These are phyloP conservation scores for Notothenia rossii DNA, from an alignment of 2,113 vertebrate species.

Conservation along the genomic window DNA sequence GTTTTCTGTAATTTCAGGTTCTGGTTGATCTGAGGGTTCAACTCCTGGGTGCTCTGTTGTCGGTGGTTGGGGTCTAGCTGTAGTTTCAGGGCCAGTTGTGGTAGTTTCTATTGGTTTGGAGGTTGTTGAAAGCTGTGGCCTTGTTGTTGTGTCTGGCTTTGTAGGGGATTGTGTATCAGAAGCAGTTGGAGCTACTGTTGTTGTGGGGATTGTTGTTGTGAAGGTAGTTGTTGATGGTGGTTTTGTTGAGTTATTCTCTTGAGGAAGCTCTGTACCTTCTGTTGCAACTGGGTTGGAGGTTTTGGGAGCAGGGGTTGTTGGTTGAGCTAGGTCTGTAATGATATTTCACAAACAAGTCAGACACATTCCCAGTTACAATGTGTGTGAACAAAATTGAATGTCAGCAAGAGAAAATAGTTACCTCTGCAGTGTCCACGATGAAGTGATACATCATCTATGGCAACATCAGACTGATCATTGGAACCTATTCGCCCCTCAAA, in stretches of 20 bases:
- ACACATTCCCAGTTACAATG: not conserved
- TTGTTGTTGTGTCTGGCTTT: constrained; percentile 4
- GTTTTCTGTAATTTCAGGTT: not conserved
- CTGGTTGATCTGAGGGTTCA: not conserved
- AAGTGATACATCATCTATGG: constrained; percentile 86
- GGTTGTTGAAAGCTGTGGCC: not conserved
- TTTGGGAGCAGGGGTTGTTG: constrained; percentile 22
- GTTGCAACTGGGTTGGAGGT: constrained; percentile 22
- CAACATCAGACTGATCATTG: constrained; percentile 79
- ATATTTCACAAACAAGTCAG: constrained; percentile 8
- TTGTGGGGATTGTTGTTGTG: not conserved
- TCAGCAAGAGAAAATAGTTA: constrained; percentile 46
- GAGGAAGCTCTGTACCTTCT: constrained; percentile 10
- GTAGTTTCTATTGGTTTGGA: constrained; percentile 11
- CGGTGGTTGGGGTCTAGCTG: not conserved
- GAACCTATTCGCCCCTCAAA: constrained; percentile 85
- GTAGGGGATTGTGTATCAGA: too few relatives aligned
- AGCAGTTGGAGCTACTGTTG: too few relatives aligned
- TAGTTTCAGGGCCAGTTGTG: not conserved
- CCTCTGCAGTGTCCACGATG: constrained; percentile 78
- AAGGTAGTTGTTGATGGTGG: not conserved
- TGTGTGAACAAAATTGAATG: not conserved
- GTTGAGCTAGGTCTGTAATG: constrained; percentile 37
- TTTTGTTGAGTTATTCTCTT: constrained; percentile 11
- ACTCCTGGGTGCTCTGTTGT: not conserved